These are phyloP conservation scores for Tineola bisselliella DNA, from an alignment of 2,888 invertebrate species.

Conservation along the genomic window DNA sequence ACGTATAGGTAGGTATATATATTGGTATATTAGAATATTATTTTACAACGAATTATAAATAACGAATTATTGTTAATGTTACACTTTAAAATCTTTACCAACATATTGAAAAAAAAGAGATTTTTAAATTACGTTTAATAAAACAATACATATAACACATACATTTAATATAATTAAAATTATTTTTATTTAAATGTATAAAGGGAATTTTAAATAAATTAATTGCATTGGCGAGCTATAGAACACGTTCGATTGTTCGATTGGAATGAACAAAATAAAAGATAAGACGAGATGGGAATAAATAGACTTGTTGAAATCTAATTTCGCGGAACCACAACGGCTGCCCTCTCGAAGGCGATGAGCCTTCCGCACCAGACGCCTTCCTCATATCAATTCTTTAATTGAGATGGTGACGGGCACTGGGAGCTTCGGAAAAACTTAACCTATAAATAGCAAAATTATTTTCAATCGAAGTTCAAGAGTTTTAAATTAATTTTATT, in stretches of 20 bases:
- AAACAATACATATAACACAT: no score
- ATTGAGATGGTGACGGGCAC: constrained; percentile 33
- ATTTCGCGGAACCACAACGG: constrained; percentile 66
- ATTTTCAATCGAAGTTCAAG: neutral
- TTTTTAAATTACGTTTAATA: no score
- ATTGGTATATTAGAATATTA: no score
- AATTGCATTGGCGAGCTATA: neutral
- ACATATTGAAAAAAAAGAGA: no score
- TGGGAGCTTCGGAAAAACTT: neutral
- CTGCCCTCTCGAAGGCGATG: constrained; percentile 57
- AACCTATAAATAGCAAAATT: neutral
- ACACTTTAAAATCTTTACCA: no score
- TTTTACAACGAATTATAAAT: no score
- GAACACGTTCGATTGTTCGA: neutral
- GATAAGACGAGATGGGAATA: constrained; percentile 36
- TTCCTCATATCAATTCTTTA: constrained; percentile 62
- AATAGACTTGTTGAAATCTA: constrained; percentile 67
- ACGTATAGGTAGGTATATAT: no score
- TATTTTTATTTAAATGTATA: neutral
- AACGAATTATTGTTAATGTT: no score
- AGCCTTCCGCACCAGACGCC: constrained; percentile 61
- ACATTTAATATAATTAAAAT: no score
- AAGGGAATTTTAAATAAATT: neutral
- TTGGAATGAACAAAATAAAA: constrained; percentile 37
- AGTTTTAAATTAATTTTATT: no score